Conservation (phyloP, 1,140 invertebrate genomes). For the Eumeta japonica region DNA sequence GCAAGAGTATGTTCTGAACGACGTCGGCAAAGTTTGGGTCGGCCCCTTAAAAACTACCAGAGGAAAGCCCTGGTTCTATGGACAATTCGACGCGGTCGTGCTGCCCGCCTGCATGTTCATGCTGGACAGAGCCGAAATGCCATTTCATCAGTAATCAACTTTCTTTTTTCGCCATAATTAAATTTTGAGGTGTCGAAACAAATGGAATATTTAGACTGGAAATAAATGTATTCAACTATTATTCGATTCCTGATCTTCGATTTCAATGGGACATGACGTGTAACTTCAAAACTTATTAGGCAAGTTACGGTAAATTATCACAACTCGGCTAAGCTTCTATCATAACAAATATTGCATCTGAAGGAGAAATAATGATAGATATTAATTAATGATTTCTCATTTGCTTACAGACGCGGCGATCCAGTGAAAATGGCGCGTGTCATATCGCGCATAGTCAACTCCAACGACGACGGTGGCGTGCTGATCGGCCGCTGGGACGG, state of each 20-base stretch:
- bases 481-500: constrained; percentile 72
- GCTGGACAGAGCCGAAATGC: constrained; percentile 60
- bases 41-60: constrained; percentile 61
- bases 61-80: constrained; percentile 71
- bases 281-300: too few species aligned
- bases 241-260: too few species aligned
- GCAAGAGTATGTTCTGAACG: constrained; percentile 71
- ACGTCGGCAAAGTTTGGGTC: constrained; percentile 73
- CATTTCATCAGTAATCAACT: constrained; percentile 47
- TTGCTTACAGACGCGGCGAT: constrained; percentile 61
- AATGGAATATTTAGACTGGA: too few species aligned
- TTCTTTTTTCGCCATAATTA: too few species aligned
- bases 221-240: not conserved
- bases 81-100: constrained; percentile 67
- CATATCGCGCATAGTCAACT: constrained; percentile 74
- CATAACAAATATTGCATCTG: too few species aligned
- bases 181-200: too few species aligned
- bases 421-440: constrained; percentile 69
- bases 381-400: constrained; percentile 1
- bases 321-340: too few species aligned
- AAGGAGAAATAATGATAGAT: too few species aligned
- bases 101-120: constrained; percentile 64
- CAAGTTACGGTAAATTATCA: too few species aligned
- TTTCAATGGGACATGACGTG: too few species aligned
- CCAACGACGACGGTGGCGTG: constrained; percentile 69